Base-by-base conservation (phyloP, 2,797 vertebrate species). In the Coccyzus lansbergi region DNA sequence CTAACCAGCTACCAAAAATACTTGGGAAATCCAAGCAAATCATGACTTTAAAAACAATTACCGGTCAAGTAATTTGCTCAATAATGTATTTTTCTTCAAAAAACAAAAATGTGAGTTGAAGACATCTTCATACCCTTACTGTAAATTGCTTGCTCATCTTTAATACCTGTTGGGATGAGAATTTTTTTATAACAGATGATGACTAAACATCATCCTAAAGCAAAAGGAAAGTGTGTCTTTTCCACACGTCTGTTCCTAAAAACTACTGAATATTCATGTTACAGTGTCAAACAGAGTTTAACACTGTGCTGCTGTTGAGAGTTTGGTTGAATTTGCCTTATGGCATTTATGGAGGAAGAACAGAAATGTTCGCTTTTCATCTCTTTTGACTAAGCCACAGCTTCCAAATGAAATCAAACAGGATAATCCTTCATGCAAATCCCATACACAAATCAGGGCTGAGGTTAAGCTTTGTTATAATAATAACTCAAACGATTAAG, bases 201-300 rank as follows among this genome's bases (percentile, higher is more conserved):
- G 34, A 53, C 46, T 49, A 82, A 83, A 36, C 16, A 24, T 34
- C 55, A 49, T 36, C 86, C 56, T 64, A 71, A 83, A 69, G 44
- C 44, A 84, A 90, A 91, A 72, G 17, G 19, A 58, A 75, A 85
- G 36, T 5, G 3, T 25, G 42, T 55, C 36, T 91, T 92, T 90
- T 65, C 53, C 33, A n/a, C 12, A 83, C 0, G 0, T 80, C 63
- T 84, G 33, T 69, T 85, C 44, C 58, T 33, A 31, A 86, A 72
- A 92, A 52, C 29, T 68, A 62, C 49, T 89, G 72, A 95, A 90
- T 83, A 95, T 75, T 88, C 40, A 71, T 81, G 26, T 21, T 67
- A 40, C 59, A 67, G 24, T 78, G 40, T 91, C 67, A 94, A 90
- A 81, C 28, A 77, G 58, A 83, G 42, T 95, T 94, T 87, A 94